These are phyloP conservation scores for Kuschelorhynchus macadamiae DNA, from an alignment of 2,888 invertebrate species.

Conservation along the genomic window DNA sequence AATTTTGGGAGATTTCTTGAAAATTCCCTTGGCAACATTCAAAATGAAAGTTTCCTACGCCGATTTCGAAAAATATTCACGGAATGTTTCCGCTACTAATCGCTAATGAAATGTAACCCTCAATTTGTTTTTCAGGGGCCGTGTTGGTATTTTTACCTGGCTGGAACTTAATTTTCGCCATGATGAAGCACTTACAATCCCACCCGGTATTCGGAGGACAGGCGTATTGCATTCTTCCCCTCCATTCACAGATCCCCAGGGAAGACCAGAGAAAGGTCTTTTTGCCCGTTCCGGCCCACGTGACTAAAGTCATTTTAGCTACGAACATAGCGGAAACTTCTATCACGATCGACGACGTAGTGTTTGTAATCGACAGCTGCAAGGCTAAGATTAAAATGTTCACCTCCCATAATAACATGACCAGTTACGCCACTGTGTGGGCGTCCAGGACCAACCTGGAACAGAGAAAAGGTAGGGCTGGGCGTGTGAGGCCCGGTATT, in stretches of 20 bases:
- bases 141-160: slow-evolving; percentile 76
- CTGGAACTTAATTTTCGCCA: slow-evolving; percentile 96
- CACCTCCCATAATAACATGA: slow-evolving; percentile 98
- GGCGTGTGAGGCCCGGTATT: slow-evolving; percentile 93
- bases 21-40: too few relatives aligned
- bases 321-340: slow-evolving; percentile 99
- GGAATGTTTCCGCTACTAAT: too few relatives aligned
- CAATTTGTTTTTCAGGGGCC: slow-evolving; percentile 77
- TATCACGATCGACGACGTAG: slow-evolving; percentile 98
- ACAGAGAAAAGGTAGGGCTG: slow-evolving; percentile 94
- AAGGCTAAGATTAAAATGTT: slow-evolving; percentile 98
- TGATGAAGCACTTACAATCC: slow-evolving; percentile 87
- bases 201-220: slow-evolving; percentile 74
- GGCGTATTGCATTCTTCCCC: slow-evolving; percentile 85
- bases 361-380: slow-evolving; percentile 97
- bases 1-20: too few relatives aligned
- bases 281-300: slow-evolving; percentile 84
- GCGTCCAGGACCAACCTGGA: slow-evolving; percentile 95
- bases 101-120: too few relatives aligned
- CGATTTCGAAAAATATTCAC: too few relatives aligned
- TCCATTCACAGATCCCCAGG: slow-evolving; percentile 97
- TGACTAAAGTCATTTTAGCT: slow-evolving; percentile 94
- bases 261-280: slow-evolving; percentile 97
- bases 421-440: slow-evolving; percentile 97
- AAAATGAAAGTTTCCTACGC: too few relatives aligned